phyloP scores from a whole-genome alignment of 1,140 invertebrate genomes.

The Sinella curviseta region DNA sequence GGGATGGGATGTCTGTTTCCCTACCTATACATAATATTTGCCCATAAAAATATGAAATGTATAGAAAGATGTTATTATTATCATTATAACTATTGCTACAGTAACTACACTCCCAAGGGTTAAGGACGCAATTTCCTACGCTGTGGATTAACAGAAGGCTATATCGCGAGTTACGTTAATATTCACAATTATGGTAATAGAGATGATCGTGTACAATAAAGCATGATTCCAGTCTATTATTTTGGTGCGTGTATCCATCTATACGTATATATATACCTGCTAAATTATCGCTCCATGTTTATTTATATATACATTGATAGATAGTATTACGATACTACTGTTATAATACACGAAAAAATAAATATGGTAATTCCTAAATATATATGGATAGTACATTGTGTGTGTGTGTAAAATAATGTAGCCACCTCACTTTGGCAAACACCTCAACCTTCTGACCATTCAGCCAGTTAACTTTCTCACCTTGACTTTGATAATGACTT shows the following conservation, averaged over 20 bases:
- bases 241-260: too few species aligned
- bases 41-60: too few species aligned
- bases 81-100: too few species aligned
- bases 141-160: slow-evolving; percentile 15
- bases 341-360: neutral
- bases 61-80: too few species aligned
- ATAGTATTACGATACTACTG: too few species aligned
- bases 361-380: neutral
- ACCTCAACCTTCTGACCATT: slow-evolving; percentile 24
- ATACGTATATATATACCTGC: too few species aligned
- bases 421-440: neutral
- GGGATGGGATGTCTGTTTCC: too few species aligned
- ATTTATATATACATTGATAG: too few species aligned
- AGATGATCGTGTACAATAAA: neutral
- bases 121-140: slow-evolving; percentile 16
- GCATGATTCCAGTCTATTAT: neutral
- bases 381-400: too few species aligned
- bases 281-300: too few species aligned
- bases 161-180: neutral
- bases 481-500: slow-evolving; percentile 27
- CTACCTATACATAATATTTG: too few species aligned
- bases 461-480: slow-evolving; percentile 22
- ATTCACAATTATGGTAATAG: neutral
- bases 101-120: slow-evolving; percentile 15
- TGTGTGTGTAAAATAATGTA: neutral